Evolutionary conservation across 2,113 vertebrate genomes (phyloP).

Genomic region (Dascyllus trimaculatus): DNA sequence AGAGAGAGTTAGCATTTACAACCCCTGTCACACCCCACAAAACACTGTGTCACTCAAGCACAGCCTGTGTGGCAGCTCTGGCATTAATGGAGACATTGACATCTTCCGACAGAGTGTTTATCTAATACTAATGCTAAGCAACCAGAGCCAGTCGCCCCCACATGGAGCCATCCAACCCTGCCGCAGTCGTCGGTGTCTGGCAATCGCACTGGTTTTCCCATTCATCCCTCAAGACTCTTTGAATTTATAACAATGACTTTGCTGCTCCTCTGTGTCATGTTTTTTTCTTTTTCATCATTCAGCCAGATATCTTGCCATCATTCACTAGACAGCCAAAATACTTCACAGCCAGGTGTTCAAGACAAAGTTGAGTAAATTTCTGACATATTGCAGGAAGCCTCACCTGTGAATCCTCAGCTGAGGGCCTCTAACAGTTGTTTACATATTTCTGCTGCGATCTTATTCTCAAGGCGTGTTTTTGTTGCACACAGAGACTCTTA

Average conservation of each 20-base stretch:
- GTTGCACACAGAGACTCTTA: conserved; percentile 6
- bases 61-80: conserved; percentile 80
- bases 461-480: conserved; percentile 54
- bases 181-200: conserved; percentile 66
- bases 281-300: conserved; percentile 46
- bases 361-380: conserved; percentile 70
- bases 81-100: conserved; percentile 86
- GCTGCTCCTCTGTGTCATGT: conserved; percentile 64
- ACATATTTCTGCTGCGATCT: conserved; percentile 70
- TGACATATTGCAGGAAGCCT: conserved; percentile 66
- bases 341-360: conserved; percentile 69
- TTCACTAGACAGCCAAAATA: conserved; percentile 44
- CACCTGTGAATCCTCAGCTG: conserved; percentile 54
- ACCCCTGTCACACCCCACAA: conserved; percentile 83
- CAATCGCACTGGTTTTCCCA: conserved; percentile 66
- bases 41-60: conserved; percentile 82
- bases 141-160: conserved; percentile 75
- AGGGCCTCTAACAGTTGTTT: conserved; percentile 72
- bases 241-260: conserved; percentile 72
- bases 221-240: conserved; percentile 70
- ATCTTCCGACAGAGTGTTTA: conserved; percentile 84
- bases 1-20: conserved; percentile 82
- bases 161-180: conserved; percentile 70
- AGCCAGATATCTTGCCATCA: conserved; percentile 33
- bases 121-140: conserved; percentile 84